phyloP scores from a whole-genome alignment of 2,113 vertebrate species.

The Epinephelus cyanopodus region DNA sequence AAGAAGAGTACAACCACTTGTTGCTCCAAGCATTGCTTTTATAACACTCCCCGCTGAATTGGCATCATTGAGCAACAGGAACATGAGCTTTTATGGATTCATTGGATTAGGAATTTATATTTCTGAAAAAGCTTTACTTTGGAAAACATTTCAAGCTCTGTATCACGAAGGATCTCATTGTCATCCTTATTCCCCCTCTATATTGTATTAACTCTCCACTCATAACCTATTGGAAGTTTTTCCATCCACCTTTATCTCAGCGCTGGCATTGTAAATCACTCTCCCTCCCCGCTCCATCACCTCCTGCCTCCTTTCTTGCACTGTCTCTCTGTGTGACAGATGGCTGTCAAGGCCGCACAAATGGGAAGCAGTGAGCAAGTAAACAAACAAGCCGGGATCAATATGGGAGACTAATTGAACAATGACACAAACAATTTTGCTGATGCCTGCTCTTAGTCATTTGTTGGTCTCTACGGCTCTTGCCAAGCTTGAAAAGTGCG shows the following conservation, averaged over 20 bases:
- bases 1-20: slow-evolving; percentile 76
- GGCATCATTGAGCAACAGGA: slow-evolving; percentile 39
- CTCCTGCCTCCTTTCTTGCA: slow-evolving; percentile 46
- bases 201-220: slow-evolving; percentile 44
- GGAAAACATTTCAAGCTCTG: slow-evolving; percentile 46
- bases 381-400: slow-evolving; percentile 78
- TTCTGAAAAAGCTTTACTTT: slow-evolving; percentile 49
- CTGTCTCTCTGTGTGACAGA: slow-evolving; percentile 63
- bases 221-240: slow-evolving; percentile 47
- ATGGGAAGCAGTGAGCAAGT: slow-evolving; percentile 63
- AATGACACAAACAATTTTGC: slow-evolving; percentile 72
- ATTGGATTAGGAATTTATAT: slow-evolving; percentile 39
- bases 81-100: slow-evolving; percentile 43
- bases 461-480: slow-evolving; percentile 33
- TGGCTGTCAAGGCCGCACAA: slow-evolving; percentile 71
- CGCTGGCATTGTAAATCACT: slow-evolving; percentile 30
- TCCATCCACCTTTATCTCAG: slow-evolving; percentile 45
- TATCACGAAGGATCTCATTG: slow-evolving; percentile 15
- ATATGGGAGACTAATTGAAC: slow-evolving; percentile 76
- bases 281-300: slow-evolving; percentile 43
- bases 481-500: slow-evolving; percentile 36
- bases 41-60: slow-evolving; percentile 63
- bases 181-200: not conserved
- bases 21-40: slow-evolving; percentile 74
- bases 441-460: slow-evolving; percentile 60